Conservation (phyloP, 2,113 vertebrate genomes). For the Lepisosteus osseus region DNA sequence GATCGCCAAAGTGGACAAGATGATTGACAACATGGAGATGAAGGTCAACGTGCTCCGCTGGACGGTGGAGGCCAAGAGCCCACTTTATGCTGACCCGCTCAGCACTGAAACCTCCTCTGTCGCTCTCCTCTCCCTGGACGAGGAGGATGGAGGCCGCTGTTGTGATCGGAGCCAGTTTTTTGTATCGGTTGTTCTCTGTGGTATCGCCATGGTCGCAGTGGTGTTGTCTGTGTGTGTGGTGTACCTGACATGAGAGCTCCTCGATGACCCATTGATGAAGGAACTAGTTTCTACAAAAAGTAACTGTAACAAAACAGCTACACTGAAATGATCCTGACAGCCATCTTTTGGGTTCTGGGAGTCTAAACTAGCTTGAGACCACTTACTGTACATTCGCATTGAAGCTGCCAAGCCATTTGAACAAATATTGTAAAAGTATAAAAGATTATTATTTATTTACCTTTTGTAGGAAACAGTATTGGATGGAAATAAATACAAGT, state of each 20-base stretch:
- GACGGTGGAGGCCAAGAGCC: slow-evolving; percentile 52
- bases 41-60: slow-evolving; percentile 63
- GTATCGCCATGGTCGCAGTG: slow-evolving; percentile 34
- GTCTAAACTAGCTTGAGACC: background rate
- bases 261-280: too few relatives aligned
- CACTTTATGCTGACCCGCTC: slow-evolving; percentile 50
- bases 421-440: too few relatives aligned
- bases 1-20: slow-evolving; percentile 45
- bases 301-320: background rate
- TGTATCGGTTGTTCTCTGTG: slow-evolving; percentile 38
- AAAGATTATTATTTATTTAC: too few relatives aligned
- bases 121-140: slow-evolving; percentile 50
- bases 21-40: slow-evolving; percentile 65
- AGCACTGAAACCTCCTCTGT: slow-evolving; percentile 55
- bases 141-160: slow-evolving; percentile 42
- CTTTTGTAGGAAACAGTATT: too few relatives aligned
- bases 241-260: slow-evolving; percentile 42
- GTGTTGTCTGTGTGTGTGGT: slow-evolving; percentile 49
- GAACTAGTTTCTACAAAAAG: background rate
- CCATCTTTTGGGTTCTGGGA: background rate
- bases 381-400: too few relatives aligned
- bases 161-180: slow-evolving; percentile 34
- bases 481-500: too few relatives aligned
- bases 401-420: too few relatives aligned
- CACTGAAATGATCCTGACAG: background rate